Evolutionary conservation across 2,113 vertebrate species (phyloP).

Genomic region (Periophthalmodon schlosseri): DNA sequence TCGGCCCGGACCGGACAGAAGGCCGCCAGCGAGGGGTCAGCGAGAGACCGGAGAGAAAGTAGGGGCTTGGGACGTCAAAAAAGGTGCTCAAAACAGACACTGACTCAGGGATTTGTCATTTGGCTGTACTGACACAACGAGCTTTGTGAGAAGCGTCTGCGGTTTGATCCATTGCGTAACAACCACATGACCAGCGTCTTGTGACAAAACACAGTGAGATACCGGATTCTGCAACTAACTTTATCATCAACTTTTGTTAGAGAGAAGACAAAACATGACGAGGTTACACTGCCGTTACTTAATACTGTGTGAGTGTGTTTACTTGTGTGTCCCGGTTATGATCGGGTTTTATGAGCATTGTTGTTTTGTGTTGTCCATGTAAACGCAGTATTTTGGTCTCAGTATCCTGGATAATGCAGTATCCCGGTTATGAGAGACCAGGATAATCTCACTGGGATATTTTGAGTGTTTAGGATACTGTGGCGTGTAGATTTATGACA

Average conservation of each 20-base stretch:
- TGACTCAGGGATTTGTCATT: constrained; percentile 31
- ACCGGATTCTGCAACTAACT: constrained; percentile 22
- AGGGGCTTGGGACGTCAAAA: neutral
- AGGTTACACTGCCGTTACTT: too few species aligned
- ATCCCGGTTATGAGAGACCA: too few species aligned
- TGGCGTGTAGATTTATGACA: too few species aligned
- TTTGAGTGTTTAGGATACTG: too few species aligned
- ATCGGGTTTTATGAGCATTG: too few species aligned
- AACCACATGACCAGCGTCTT: constrained; percentile 23
- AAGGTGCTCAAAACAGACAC: constrained; percentile 15
- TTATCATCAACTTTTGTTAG: neutral
- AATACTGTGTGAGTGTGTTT: too few species aligned
- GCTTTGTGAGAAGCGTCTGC: constrained; percentile 12
- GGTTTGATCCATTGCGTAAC: constrained; percentile 34
- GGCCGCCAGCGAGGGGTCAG: constrained; percentile 21
- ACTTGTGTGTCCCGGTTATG: too few species aligned
- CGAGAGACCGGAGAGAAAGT: constrained; percentile 5
- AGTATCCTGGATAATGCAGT: too few species aligned
- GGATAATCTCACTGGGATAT: too few species aligned
- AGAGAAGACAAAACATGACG: neutral
- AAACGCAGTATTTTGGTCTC: too few species aligned
- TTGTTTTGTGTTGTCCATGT: too few species aligned
- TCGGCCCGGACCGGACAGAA: constrained; percentile 34
- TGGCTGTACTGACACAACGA: constrained; percentile 17
- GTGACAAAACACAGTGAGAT: constrained; percentile 29